phyloP scores from a whole-genome alignment of 2,888 invertebrate species.

The Atrina japonica region DNA sequence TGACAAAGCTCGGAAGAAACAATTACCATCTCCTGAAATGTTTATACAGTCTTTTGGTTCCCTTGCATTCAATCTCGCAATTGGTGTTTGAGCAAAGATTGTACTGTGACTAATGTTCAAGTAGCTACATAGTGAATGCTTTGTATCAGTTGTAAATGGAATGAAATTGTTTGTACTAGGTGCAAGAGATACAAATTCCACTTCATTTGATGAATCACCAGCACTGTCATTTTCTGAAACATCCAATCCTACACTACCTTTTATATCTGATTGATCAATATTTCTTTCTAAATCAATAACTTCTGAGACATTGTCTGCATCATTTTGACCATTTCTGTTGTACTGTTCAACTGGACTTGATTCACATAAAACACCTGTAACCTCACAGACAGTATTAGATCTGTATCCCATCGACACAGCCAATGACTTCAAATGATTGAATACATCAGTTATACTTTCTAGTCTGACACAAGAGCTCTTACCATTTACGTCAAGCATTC shows the following conservation, averaged over 20 bases:
- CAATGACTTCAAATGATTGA: neutral
- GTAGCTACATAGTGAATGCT: neutral
- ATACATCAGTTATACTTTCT: neutral
- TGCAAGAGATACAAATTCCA: neutral
- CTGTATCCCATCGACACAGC: slow-evolving; percentile 2
- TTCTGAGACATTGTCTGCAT: slow-evolving; percentile 1
- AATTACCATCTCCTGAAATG: slow-evolving; percentile 17
- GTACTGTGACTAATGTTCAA: neutral
- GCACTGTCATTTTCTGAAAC: neutral
- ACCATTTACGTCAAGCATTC: slow-evolving; percentile 1
- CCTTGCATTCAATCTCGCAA: neutral
- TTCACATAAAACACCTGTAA: slow-evolving; percentile 10
- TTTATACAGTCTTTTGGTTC: neutral
- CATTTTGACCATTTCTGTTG: neutral
- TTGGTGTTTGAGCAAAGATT: neutral
- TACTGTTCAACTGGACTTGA: neutral
- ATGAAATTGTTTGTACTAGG: neutral
- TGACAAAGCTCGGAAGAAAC: slow-evolving; percentile 20
- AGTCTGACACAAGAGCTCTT: slow-evolving; percentile 7
- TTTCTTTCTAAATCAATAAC: neutral
- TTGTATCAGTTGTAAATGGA: neutral
- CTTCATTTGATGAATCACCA: neutral
- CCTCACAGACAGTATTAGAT: neutral
- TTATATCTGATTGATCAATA: neutral
- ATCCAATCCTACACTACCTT: neutral